Evolutionary conservation across 2,888 invertebrate genomes (phyloP).

Genomic region (Octodonta nipae): DNA sequence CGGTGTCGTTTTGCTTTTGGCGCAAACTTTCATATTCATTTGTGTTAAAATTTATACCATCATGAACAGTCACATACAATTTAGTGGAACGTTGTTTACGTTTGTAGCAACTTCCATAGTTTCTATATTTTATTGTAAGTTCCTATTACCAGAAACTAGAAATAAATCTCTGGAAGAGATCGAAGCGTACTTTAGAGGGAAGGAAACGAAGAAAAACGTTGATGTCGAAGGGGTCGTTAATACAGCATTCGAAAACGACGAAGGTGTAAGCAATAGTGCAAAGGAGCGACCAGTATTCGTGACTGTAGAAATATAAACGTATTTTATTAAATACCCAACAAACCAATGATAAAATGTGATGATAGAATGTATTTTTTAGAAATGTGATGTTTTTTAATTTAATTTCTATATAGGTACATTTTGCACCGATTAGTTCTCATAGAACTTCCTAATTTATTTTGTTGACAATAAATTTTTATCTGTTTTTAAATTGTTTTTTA

Average conservation of each 20-base stretch:
- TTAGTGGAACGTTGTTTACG: constrained; percentile 51
- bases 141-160: constrained; percentile 56
- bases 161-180: constrained; percentile 55
- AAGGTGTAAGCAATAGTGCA: too few relatives aligned
- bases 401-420: too few relatives aligned
- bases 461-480: too few relatives aligned
- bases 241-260: constrained; percentile 18
- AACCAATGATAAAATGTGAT: too few relatives aligned
- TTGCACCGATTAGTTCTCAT: too few relatives aligned
- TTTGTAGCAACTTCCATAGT: constrained; percentile 47
- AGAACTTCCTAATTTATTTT: too few relatives aligned
- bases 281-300: too few relatives aligned
- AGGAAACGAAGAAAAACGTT: constrained; percentile 20
- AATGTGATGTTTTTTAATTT: too few relatives aligned
- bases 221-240: constrained; percentile 25
- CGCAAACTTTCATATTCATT: constrained; percentile 54
- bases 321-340: too few relatives aligned
- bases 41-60: constrained; percentile 59
- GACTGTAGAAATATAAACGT: too few relatives aligned
- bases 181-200: constrained; percentile 46
- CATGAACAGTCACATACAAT: constrained; percentile 41
- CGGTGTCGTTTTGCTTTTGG: constrained; percentile 55
- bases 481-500: too few relatives aligned
- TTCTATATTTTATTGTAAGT: constrained; percentile 46
- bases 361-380: too few relatives aligned